These are phyloP conservation scores for Gopherus flavomarginatus DNA, from an alignment of 2,113 vertebrate species.

Conservation along the genomic window DNA sequence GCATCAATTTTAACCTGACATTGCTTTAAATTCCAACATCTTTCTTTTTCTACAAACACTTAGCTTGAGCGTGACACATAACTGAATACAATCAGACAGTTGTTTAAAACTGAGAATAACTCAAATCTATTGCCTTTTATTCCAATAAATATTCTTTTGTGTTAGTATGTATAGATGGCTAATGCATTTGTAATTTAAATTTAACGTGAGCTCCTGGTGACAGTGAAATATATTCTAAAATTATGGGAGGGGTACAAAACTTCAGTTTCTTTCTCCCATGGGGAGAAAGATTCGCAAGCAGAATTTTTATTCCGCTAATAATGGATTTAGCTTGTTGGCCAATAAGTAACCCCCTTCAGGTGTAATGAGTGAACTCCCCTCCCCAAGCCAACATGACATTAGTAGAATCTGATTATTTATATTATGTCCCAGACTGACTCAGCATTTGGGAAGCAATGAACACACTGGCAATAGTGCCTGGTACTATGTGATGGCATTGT, in stretches of 20 bases:
- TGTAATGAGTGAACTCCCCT: background rate
- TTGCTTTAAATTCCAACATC: slow-evolving; percentile 49
- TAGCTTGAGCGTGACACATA: slow-evolving; percentile 45
- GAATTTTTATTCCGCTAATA: background rate
- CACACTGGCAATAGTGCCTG: background rate
- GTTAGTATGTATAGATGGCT: background rate
- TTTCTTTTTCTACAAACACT: slow-evolving; percentile 7
- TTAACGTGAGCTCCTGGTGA: background rate
- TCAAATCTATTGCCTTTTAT: slow-evolving; percentile 1
- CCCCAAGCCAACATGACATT: background rate
- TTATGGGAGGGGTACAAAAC: background rate
- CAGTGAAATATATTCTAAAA: background rate
- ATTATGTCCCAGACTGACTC: background rate
- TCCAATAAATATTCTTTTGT: background rate
- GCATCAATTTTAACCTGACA: slow-evolving; percentile 53
- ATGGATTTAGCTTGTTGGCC: background rate
- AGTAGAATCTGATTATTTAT: background rate
- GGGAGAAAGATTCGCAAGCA: background rate
- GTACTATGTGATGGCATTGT: background rate
- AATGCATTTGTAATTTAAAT: slow-evolving; percentile 10
- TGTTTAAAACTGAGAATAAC: background rate
- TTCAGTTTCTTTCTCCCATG: background rate
- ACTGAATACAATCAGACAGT: slow-evolving; percentile 44
- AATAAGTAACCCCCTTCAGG: background rate
- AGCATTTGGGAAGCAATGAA: background rate